Base-by-base conservation (phyloP, 2,113 vertebrate species). In the Butorides virescens region DNA sequence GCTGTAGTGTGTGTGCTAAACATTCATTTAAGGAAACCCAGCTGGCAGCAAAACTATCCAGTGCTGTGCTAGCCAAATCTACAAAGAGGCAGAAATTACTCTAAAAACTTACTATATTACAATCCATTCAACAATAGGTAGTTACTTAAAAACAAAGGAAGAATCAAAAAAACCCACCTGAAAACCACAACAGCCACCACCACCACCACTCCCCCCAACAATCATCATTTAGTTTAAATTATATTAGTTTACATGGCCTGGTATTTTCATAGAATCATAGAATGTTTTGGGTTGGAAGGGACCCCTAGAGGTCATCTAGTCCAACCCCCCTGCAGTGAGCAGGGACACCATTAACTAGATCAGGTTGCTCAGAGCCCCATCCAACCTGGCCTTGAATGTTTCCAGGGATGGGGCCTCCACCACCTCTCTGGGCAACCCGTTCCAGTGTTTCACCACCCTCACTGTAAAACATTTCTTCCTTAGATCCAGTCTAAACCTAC, bases 111-210 rank as follows among this genome's bases (percentile, higher is more conserved):
- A 79, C 37, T 22, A 44, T 55, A 47, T 20, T 34, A 72, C 1
- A 9, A 82, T 25, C 18, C 12, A 37, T 36, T 72, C 34, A 82
- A 61, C 4, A 49, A 26, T 5, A 37, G 2, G 11, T 23, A 36
- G 17, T 13, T 77, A 71, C 56, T 22, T 2, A n/a, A 50, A 74
- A 70, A 37, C 3, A 49, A 46, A 59, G 26, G 46, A 90, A 25
- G 2, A n/a, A 53, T 15, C 3, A 29, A 14, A n/a, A 58, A 58
- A 42, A 0, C 36, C 67, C 34, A 72, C 49, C 7, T 2, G 2
- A 62, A 76, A 75, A 11, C 3, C 15, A 30, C 2, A 56, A 66
- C 5, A 52, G 50, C 59, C 2, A 22, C 26, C 27, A 44, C 14
- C 6, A 27, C 1, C 12, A 13, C 39, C 39, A 9, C 39, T 13